A percentile compares a stretch with the other conserved stretches of the same genome.
These are phyloP conservation scores for Phortica okadai DNA, from an alignment of 2,888 invertebrate species.

Conservation along the genomic window DNA sequence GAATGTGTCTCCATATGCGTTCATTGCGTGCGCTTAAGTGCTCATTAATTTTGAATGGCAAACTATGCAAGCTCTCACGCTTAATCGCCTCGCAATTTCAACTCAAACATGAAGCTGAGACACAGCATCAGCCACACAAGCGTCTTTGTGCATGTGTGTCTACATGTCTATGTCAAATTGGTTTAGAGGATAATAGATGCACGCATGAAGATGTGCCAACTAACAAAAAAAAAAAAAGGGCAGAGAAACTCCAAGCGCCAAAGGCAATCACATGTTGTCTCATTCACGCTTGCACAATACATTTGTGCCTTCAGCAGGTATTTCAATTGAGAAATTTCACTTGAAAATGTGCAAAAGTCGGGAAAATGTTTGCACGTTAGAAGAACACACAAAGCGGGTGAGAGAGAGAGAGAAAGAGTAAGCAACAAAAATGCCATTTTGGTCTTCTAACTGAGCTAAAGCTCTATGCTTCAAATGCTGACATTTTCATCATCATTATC, in stretches of 20 bases:
- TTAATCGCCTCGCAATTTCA: conserved; percentile 31
- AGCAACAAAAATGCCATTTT: no score
- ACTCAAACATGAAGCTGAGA: background rate
- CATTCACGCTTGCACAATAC: background rate
- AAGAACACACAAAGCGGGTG: background rate
- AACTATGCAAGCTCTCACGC: conserved; percentile 50
- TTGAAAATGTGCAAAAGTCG: conserved; percentile 23
- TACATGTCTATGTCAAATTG: conserved; percentile 47
- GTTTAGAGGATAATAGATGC: conserved; percentile 48
- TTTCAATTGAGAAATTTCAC: conserved; percentile 59
- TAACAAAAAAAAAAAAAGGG: conserved; percentile 17
- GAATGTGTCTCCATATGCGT: conserved; percentile 21
- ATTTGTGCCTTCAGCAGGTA: conserved; percentile 43
- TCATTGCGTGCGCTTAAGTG: conserved; percentile 66
- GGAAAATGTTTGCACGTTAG: conserved; percentile 23
- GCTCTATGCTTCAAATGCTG: no score
- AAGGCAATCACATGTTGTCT: conserved; percentile 15
- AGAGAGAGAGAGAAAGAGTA: background rate
- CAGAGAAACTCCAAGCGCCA: conserved; percentile 28
- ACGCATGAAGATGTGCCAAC: conserved; percentile 22
- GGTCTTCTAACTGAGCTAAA: no score
- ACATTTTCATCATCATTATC: no score
- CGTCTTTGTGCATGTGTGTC: conserved; percentile 2
- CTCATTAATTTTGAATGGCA: conserved; percentile 66
- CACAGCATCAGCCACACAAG: conserved; percentile 10